A percentile compares a stretch with the other conserved stretches of the same genome.
phyloP scores from a whole-genome alignment of 2,888 invertebrate species.

The Acanthococcus lagerstroemiae region DNA sequence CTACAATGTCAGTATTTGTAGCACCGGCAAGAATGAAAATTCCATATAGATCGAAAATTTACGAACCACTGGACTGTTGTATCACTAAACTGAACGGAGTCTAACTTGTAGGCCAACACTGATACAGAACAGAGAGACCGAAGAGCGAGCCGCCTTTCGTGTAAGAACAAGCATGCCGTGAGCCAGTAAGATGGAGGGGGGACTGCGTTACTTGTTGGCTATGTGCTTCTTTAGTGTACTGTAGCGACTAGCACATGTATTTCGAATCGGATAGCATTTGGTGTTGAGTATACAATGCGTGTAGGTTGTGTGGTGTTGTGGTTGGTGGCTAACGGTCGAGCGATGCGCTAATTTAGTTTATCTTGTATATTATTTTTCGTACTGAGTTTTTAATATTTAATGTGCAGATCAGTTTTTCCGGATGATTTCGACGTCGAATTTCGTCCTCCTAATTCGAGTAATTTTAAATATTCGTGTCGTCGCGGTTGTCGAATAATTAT shows the following conservation, averaged over 20 bases:
- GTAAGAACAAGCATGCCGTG: constrained; percentile 9
- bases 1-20: no score
- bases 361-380: not conserved
- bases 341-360: no score
- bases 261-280: not conserved
- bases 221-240: constrained; percentile 1
- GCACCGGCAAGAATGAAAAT: no score
- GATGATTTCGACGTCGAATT: no score
- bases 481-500: no score
- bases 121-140: constrained; percentile 10
- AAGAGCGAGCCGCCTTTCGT: constrained; percentile 22
- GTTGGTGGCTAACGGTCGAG: no score
- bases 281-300: constrained; percentile 11
- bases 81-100: not conserved
- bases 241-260: constrained; percentile 18
- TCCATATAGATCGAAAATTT: no score
- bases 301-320: constrained; percentile 15
- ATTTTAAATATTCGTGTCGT: no score
- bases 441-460: not conserved
- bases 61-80: not conserved
- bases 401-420: not conserved
- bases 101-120: constrained; percentile 29
- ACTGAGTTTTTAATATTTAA: not conserved
- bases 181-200: not conserved
- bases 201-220: constrained; percentile 27